Base-by-base conservation (phyloP, 92 coral and sea anemone species). In the Muricea muricata region DNA sequence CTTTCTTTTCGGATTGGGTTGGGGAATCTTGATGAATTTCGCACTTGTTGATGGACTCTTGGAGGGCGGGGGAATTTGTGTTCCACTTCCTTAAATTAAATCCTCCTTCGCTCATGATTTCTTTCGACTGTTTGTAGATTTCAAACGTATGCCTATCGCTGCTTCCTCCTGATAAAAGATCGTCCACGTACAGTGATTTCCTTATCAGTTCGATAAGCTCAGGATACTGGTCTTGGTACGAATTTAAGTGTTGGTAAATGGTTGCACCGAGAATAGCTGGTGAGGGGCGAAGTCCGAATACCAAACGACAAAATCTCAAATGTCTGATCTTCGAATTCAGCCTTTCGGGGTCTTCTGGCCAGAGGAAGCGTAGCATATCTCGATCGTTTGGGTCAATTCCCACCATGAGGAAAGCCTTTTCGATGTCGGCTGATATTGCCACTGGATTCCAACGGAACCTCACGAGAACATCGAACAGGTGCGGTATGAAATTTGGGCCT, bases 251-350 rank as follows among this genome's bases (percentile, higher is more conserved):
- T 7, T 76, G 84, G 55, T 55, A 50, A 45, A 85, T 85, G 3
- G 84, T 48, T 26, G 78, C 66, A 37, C 54, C 85, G 9, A 85
- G 58, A 34, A 78, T 65, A 0, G 84, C 80, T 48, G 87, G 87
- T 26, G 87, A 83, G 31, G 87, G 71, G 39, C 80, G n/a, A 12
- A 83, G 71, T 23, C 81, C 87, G 21, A 83, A 83, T 61, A 83
- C 87, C 10, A 83, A 29, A 0, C 87, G 20, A 1, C 60, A 39
- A 17, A 83, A 83, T 40, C 71, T n/a, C 28, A n/a, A 25, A 63
- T 63, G 70, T 31, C 24, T 25, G 30, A 63, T 25, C 20, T 25
- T 25, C 3, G 70, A n/a, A 63, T 63, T 63, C 21, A n/a, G 17
- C 3, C 21, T 12, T 6, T 40, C 34, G 10, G 80, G 69, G 73